Percentiles rank a stretch among this genome's conserved stretches.
Conservation (phyloP, 2,888 invertebrate species). For the Rhamphomyia laevipes region DNA sequence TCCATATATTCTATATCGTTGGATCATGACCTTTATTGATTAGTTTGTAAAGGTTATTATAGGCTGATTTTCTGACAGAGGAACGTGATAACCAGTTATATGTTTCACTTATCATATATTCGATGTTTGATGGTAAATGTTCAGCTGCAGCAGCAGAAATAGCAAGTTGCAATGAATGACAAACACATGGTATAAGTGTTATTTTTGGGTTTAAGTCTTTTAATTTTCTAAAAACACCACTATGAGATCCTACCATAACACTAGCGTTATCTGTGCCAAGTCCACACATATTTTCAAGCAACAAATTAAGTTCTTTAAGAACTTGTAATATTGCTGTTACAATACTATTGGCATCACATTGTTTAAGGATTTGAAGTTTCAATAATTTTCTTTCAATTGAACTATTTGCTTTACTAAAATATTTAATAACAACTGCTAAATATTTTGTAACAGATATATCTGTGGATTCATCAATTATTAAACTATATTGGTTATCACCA, state of each 20-base stretch:
- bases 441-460: neutral
- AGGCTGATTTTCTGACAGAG: neutral
- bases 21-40: too few species aligned
- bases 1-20: too few species aligned
- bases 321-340: neutral
- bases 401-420: neutral
- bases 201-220: slow-evolving; percentile 4
- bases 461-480: neutral
- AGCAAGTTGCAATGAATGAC: slow-evolving; percentile 8
- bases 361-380: neutral
- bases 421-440: neutral
- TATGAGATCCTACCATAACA: slow-evolving; percentile 4
- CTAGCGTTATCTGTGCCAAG: slow-evolving; percentile 9
- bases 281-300: neutral
- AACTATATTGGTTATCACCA: neutral
- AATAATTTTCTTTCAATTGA: neutral
- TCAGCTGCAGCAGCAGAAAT: slow-evolving; percentile 5
- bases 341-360: neutral
- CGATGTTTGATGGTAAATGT: slow-evolving; percentile 1
- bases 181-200: slow-evolving; percentile 8
- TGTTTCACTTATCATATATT: slow-evolving; percentile 4
- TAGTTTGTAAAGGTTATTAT: too few species aligned
- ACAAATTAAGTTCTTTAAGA: neutral
- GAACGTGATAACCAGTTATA: slow-evolving; percentile 8
- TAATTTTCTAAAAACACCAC: slow-evolving; percentile 4